Percentiles rank a stretch among this genome's conserved stretches.
phyloP scores from a whole-genome alignment of 2,888 invertebrate species.

The Omphaloscelis lunosa region DNA sequence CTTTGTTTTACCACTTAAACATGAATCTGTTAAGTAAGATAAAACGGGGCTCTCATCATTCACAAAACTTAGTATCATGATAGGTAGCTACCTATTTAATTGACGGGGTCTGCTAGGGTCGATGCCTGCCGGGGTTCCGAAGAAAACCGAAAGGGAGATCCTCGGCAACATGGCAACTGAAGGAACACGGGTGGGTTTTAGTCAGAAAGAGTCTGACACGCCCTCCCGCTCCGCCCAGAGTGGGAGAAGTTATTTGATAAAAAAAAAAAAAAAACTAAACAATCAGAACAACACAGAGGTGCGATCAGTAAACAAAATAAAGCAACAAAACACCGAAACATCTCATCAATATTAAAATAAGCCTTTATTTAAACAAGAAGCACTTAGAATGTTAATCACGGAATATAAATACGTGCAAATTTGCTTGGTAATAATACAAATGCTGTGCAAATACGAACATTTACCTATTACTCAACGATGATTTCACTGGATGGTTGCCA shows the following conservation, averaged over 20 bases:
- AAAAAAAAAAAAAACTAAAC: slow-evolving; percentile 1
- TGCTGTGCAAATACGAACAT: slow-evolving; percentile 78
- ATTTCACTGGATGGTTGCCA: slow-evolving; percentile 80
- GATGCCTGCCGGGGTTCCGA: too few relatives aligned
- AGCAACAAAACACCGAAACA: slow-evolving; percentile 23
- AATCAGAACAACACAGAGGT: slow-evolving; percentile 7
- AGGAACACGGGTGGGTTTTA: too few relatives aligned
- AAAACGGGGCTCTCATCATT: neutral
- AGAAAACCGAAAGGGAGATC: too few relatives aligned
- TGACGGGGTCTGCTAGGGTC: too few relatives aligned
- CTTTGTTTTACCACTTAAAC: neutral
- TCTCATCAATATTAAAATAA: slow-evolving; percentile 54
- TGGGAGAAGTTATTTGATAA: too few relatives aligned
- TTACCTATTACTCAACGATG: slow-evolving; percentile 78
- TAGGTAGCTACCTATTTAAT: too few relatives aligned
- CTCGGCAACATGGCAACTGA: too few relatives aligned
- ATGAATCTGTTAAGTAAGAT: neutral
- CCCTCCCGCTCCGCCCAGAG: too few relatives aligned
- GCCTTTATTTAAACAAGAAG: slow-evolving; percentile 49
- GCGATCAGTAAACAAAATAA: slow-evolving; percentile 19
- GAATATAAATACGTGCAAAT: slow-evolving; percentile 71
- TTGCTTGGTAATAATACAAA: slow-evolving; percentile 77
- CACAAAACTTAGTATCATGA: neutral
- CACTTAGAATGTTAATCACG: slow-evolving; percentile 66
- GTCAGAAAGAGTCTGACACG: too few relatives aligned